Base-by-base conservation (phyloP, 2,113 vertebrate species). In the Cebidichthys violaceus region DNA sequence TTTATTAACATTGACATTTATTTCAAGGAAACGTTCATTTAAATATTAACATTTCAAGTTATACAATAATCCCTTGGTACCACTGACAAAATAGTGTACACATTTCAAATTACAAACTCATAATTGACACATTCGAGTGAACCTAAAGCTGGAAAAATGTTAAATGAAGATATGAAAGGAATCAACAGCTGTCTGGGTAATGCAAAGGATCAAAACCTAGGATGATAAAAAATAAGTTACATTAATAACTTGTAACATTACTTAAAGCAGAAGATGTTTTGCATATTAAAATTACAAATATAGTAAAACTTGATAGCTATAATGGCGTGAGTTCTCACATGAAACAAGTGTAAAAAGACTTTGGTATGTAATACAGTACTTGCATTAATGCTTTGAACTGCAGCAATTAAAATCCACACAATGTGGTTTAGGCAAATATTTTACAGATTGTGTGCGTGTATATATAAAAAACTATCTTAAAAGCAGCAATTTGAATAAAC, bases 1-100 rank as follows among this genome's bases (percentile, higher is more conserved):
- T 2, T 33, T 75, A 39, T 35, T 45, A 75, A 87, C 29, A 72
- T 17, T 14, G 14, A 72, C 8, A 61, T 87, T 88, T 79, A 87
- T 70, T 87, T 79, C 1, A 52, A 71, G 10, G 82, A 64, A 68
- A 60, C 55, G 27, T 29, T 24, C 4, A 77, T 70, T 82, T 67
- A 69, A 73, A 85, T 72, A 74, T 70, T 2, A 57, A 33, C 13
- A 39, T 69, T 72, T 82, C 64, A 83, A 79, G 65, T 66, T 77
- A 24, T 45, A 67, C 41, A 60, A 39, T 15, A 35, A 87, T 79
- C 70, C 31, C 37, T 45, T 59, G 41, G 54, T 84, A 54, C 14
- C 24, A 20, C 64, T 68, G 33, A 62, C 60, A 81, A 64, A 75
- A n/a, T 52, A 60, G 29, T 31, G 11, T 50, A 71, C 6, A 70